Conservation (phyloP, 2,797 vertebrate species). For the Garrulus glandarius region DNA sequence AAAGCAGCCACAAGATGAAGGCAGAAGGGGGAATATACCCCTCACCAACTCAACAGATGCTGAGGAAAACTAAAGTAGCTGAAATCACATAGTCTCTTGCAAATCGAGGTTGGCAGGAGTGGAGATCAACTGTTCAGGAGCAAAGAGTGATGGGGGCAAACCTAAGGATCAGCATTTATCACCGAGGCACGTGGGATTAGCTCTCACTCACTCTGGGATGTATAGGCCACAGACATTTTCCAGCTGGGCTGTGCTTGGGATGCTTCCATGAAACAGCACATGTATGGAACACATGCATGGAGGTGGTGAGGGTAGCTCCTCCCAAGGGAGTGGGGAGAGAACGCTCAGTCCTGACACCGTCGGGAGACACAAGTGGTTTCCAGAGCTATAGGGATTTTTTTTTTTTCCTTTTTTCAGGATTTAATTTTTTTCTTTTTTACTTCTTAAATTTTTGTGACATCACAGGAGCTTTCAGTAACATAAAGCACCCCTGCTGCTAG, state of each 20-base stretch:
- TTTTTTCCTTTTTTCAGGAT: background rate
- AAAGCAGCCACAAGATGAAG: background rate
- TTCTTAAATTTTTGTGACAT: background rate
- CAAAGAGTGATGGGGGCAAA: background rate
- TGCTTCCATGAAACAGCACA: background rate
- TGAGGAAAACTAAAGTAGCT: background rate
- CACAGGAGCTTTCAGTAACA: background rate
- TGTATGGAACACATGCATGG: accelerated
- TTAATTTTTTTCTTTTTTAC: accelerated
- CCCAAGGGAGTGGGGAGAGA: background rate
- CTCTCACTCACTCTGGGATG: background rate
- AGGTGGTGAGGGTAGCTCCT: background rate
- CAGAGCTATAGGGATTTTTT: background rate
- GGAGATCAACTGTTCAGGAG: background rate
- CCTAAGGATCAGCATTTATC: background rate
- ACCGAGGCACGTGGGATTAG: accelerated
- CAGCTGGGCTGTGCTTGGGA: background rate
- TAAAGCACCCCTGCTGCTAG: background rate
- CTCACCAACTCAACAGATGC: background rate
- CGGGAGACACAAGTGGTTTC: background rate
- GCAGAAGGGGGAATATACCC: too few species aligned
- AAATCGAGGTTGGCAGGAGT: background rate
- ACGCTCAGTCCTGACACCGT: accelerated
- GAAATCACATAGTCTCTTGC: background rate
- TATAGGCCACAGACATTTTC: background rate